Evolutionary conservation across 2,888 invertebrate species (phyloP), one percentile per base, ranked within the genome.

Genomic region (Clostera curtula): DNA sequence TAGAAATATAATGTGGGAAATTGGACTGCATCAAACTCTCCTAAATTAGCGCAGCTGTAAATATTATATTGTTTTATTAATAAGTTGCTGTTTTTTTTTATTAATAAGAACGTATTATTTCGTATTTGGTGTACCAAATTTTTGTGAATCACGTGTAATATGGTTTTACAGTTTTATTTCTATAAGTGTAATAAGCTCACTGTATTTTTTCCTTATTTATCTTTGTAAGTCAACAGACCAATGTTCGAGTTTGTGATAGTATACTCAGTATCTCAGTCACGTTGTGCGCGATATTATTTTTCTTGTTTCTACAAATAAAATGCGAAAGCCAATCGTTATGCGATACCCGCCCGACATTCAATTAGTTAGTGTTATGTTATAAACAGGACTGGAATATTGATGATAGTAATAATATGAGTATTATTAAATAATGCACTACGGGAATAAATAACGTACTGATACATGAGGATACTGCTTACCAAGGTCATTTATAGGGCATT

Each of bases 1-100:
- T n/a, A n/a, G n/a, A n/a, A n/a, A n/a, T n/a, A n/a, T n/a, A n/a
- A n/a, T n/a, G n/a, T n/a, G n/a, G n/a, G n/a, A n/a, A n/a, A n/a
- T n/a, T n/a, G n/a, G n/a, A n/a, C n/a, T n/a, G n/a, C n/a, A n/a
- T n/a, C n/a, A n/a, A 22, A 30, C 27, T 40, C 31, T 17, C 36
- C 16, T 39, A 25, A 29, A 30, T 27, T 18, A 21, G 36, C 33
- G 50, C 42, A 51, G 49, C 48, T 58, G 48, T 54, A 48, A 31
- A 40, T 41, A 38, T 23, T 41, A 35, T 27, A 37, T 49, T 42
- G 37, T 30, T 52, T 51, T 63, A 58, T 62, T 53, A 60, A 61
- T 49, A 40, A 42, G 36, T 38, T 41, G 44, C 52, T 62, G 43
- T 56, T 49, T 36, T 40, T 36, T 49, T 37, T 42, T 52, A 40